Evolutionary conservation across 2,888 invertebrate genomes (phyloP).

Genomic region (Melieria picta): DNA sequence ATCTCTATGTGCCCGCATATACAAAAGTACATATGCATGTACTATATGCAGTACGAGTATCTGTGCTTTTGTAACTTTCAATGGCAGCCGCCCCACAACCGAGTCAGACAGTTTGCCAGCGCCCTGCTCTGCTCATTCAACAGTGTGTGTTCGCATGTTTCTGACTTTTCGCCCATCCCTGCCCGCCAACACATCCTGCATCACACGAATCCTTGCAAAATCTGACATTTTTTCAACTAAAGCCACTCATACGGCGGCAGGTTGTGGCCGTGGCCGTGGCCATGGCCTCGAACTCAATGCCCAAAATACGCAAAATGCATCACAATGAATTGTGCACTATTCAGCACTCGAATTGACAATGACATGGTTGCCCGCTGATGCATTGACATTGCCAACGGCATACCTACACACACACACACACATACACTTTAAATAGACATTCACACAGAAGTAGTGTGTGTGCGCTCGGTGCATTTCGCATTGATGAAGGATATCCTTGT

Average conservation of each 20-base stretch:
- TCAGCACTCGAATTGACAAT: conserved; percentile 24
- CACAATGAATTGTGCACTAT: conserved; percentile 10
- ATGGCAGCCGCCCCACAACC: background rate
- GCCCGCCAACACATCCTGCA: background rate
- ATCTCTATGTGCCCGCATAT: background rate
- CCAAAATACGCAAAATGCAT: background rate
- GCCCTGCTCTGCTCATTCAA: no score
- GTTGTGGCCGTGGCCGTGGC: background rate
- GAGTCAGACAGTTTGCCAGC: no score
- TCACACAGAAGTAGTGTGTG: background rate
- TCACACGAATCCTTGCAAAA: conserved; percentile 35
- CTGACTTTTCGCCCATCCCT: background rate
- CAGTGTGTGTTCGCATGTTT: background rate
- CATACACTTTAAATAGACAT: no score
- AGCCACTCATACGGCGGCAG: conserved; percentile 25
- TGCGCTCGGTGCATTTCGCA: background rate
- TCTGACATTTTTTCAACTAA: conserved; percentile 35
- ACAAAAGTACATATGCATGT: background rate
- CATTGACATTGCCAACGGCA: background rate
- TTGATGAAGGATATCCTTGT: conserved; percentile 39
- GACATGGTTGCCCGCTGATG: conserved; percentile 23
- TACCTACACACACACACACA: background rate
- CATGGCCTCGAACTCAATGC: background rate
- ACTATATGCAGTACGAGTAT: background rate
- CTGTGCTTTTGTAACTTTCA: background rate